Percentiles rank a stretch among this genome's conserved stretches.
These are phyloP conservation scores for Danio choprae DNA, from an alignment of 2,797 vertebrate species.

Conservation along the genomic window DNA sequence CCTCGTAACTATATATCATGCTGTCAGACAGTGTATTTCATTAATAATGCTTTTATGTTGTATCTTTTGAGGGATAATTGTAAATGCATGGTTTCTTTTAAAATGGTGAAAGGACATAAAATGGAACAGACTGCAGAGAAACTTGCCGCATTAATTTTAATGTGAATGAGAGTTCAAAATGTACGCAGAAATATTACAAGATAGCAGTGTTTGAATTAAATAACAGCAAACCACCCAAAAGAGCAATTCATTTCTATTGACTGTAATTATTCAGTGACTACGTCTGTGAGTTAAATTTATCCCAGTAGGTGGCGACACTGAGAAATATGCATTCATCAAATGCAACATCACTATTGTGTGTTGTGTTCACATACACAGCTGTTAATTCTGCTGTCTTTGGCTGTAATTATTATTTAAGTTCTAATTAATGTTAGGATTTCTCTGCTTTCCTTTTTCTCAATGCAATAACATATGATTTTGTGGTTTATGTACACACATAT, in stretches of 20 bases:
- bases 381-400: background rate
- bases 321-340: background rate
- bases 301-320: background rate
- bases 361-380: background rate
- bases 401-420: too few species aligned
- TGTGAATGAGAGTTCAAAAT: background rate
- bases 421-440: background rate
- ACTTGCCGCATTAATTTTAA: background rate
- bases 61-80: conserved; percentile 1
- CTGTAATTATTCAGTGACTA: background rate
- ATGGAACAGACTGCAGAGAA: background rate
- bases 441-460: background rate
- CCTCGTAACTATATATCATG: background rate
- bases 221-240: background rate
- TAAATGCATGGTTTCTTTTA: background rate
- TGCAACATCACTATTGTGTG: background rate
- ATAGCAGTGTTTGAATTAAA: background rate
- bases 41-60: conserved; percentile 11
- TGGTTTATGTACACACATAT: background rate
- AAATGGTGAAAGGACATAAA: background rate
- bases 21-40: background rate
- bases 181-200: background rate
- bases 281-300: background rate
- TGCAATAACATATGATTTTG: background rate
- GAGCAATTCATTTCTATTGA: background rate